Evolutionary conservation across 2,113 vertebrate species (phyloP).

Genomic region (Phasianus colchicus): DNA sequence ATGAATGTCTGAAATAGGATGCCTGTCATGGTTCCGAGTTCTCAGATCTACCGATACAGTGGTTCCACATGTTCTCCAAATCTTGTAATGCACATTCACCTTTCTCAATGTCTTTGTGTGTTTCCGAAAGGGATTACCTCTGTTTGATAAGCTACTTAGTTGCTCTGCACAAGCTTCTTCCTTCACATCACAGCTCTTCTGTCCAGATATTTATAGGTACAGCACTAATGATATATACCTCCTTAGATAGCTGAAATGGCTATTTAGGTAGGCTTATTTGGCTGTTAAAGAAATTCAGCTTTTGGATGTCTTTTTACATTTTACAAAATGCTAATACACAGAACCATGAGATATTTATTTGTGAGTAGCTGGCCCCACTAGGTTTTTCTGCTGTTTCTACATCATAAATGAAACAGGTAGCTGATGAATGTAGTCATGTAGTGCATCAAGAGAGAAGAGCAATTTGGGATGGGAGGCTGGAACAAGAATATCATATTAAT

Average conservation of each 20-base stretch:
- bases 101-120: neutral
- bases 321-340: neutral
- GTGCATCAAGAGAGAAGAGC: neutral
- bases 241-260: neutral
- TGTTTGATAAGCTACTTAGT: constrained; percentile 68
- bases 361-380: neutral
- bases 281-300: neutral
- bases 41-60: neutral
- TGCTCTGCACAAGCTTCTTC: constrained; percentile 19
- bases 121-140: constrained; percentile 45
- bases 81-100: constrained; percentile 2
- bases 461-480: neutral
- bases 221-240: neutral
- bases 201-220: constrained; percentile 51
- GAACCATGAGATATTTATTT: neutral
- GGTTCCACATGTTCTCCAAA: neutral
- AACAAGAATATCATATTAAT: neutral
- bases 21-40: neutral
- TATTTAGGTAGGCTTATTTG: neutral
- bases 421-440: neutral
- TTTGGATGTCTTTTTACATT: neutral
- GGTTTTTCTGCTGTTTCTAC: neutral
- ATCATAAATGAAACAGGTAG: neutral
- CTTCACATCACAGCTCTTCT: neutral
- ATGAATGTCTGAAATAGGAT: neutral